Percentiles rank a stretch among this genome's conserved stretches.
Evolutionary conservation across 2,113 vertebrate genomes (phyloP).

Genomic region (Indicator indicator): DNA sequence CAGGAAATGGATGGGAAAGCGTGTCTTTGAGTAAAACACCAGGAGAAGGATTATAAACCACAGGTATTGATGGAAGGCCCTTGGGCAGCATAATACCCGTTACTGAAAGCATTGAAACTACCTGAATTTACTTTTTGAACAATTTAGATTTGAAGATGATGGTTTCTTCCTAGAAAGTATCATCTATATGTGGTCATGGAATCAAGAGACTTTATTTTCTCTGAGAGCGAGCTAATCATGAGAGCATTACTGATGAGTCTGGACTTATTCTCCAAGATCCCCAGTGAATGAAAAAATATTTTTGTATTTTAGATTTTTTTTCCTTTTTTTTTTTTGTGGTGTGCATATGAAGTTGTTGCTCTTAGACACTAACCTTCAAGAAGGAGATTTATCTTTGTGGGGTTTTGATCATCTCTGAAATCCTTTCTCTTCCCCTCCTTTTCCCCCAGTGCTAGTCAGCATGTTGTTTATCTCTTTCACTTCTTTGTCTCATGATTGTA

Average conservation of each 20-base stretch:
- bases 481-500: rapidly evolving
- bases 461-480: neutral
- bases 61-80: neutral
- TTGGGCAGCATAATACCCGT: neutral
- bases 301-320: neutral
- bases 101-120: neutral
- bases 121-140: neutral
- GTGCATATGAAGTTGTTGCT: neutral
- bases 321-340: neutral
- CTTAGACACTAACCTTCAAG: neutral
- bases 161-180: neutral
- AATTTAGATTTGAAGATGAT: neutral
- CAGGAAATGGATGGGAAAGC: constrained; percentile 9
- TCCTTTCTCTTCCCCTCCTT: neutral
- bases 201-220: neutral
- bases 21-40: neutral
- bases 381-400: neutral
- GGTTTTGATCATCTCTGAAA: neutral
- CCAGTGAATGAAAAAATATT: too few species aligned
- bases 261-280: neutral
- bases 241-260: neutral
- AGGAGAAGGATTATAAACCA: neutral
- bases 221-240: neutral
- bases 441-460: neutral
- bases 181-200: neutral